phyloP scores from a whole-genome alignment of 2,797 vertebrate species.

The Leptodactylus fallax region DNA sequence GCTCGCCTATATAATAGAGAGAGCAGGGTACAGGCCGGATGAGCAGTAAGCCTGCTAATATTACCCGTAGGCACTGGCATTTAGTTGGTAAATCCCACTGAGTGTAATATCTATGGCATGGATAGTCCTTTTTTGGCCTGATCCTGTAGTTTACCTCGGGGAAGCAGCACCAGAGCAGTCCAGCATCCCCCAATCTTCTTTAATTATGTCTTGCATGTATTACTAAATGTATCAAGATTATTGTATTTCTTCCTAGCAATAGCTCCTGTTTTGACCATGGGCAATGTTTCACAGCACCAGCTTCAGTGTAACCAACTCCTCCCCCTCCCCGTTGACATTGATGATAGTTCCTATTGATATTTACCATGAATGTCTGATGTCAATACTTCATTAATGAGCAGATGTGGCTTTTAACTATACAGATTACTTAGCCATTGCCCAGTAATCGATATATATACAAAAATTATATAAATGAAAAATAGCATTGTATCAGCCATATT shows the following conservation, averaged over 20 bases:
- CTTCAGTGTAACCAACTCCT: too few relatives aligned
- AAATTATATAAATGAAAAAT: too few relatives aligned
- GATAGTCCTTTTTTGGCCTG: background rate
- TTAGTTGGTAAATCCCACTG: background rate
- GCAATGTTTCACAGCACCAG: background rate
- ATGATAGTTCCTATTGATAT: too few relatives aligned
- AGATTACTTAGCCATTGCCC: too few relatives aligned
- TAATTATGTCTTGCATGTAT: background rate
- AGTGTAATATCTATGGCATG: background rate
- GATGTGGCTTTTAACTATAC: too few relatives aligned
- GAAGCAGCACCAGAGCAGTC: background rate
- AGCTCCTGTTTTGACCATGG: background rate
- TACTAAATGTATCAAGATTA: background rate
- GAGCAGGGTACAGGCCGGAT: background rate
- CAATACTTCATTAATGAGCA: too few relatives aligned
- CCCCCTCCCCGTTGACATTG: too few relatives aligned
- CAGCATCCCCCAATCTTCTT: background rate
- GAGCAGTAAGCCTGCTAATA: background rate
- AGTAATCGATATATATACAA: too few relatives aligned
- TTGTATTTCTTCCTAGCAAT: background rate
- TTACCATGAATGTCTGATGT: too few relatives aligned
- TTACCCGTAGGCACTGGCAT: background rate
- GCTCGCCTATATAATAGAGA: background rate
- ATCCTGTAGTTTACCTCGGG: background rate
- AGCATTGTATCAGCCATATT: too few relatives aligned